These are phyloP conservation scores for Platypus cylindrus DNA, from an alignment of 2,888 invertebrate species.

Conservation along the genomic window DNA sequence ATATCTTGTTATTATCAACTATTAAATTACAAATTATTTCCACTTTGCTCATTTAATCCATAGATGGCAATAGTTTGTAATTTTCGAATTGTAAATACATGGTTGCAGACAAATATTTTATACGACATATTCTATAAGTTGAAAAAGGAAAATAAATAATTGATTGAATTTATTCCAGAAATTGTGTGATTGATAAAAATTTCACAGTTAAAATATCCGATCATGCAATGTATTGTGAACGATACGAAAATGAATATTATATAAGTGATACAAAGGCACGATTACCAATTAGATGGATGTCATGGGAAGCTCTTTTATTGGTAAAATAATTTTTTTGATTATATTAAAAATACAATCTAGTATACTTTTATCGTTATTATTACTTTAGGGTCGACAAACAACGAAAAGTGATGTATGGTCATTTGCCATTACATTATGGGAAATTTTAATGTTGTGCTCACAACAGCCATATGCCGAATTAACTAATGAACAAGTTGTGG, in stretches of 20 bases:
- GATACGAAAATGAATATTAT: conserved; percentile 73
- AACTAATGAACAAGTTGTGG: conserved; percentile 72
- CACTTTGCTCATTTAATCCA: no score
- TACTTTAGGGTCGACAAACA: conserved; percentile 66
- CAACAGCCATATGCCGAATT: conserved; percentile 72
- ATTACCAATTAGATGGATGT: conserved; percentile 86
- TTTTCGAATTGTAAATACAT: no score
- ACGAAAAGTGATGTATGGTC: conserved; percentile 86
- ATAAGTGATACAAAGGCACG: conserved; percentile 68
- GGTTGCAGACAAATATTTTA: no score
- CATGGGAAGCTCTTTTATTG: conserved; percentile 77
- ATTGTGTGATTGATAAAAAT: conserved; percentile 73
- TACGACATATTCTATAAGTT: no score
- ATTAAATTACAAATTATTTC: no score
- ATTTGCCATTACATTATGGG: conserved; percentile 83
- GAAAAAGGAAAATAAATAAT: no score
- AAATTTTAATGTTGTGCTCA: conserved; percentile 67
- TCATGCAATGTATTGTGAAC: conserved; percentile 73
- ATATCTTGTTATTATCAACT: no score
- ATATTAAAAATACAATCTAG: neutral
- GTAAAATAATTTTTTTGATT: conserved; percentile 34
- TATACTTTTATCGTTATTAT: neutral
- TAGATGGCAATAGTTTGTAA: no score
- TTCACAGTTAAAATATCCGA: conserved; percentile 71
- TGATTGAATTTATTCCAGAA: conserved; percentile 53